A percentile compares a stretch with the other conserved stretches of the same genome.
Evolutionary conservation across 1,140 invertebrate genomes (phyloP).

Genomic region (Nylanderia fulva): DNA sequence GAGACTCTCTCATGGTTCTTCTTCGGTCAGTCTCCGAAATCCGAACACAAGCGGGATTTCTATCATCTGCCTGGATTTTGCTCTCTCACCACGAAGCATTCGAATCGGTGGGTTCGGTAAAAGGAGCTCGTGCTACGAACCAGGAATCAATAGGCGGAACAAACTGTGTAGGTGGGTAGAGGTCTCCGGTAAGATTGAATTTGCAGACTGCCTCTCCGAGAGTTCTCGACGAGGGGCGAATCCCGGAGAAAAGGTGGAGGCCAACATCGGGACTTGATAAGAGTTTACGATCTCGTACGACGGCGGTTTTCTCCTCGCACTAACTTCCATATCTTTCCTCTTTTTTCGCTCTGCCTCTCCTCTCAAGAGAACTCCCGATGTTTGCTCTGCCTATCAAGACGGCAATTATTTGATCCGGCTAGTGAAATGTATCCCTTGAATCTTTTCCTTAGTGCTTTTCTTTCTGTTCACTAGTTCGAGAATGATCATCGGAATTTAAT

Average conservation of each 20-base stretch:
- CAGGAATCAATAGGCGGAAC: conserved; percentile 77
- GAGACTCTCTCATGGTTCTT: neutral
- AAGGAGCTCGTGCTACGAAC: conserved; percentile 56
- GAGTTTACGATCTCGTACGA: conserved; percentile 55
- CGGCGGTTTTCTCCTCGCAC: conserved; percentile 18
- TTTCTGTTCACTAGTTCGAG: conserved; percentile 12
- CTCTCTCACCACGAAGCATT: conserved; percentile 44
- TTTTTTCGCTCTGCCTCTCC: neutral
- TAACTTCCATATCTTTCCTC: neutral
- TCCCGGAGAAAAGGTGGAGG: conserved; percentile 38
- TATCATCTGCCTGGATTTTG: conserved; percentile 12
- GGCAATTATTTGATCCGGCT: conserved; percentile 77
- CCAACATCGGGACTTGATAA: conserved; percentile 53
- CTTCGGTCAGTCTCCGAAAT: conserved; percentile 65
- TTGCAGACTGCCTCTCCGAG: conserved; percentile 69
- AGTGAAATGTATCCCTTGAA: conserved; percentile 43
- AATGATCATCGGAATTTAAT: conserved; percentile 31
- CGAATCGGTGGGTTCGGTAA: conserved; percentile 47
- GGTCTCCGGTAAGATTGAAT: conserved; percentile 75
- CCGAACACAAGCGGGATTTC: conserved; percentile 53
- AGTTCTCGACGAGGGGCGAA: conserved; percentile 48
- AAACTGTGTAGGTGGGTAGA: conserved; percentile 74
- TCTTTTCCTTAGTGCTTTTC: neutral
- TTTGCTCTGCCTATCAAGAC: conserved; percentile 74
- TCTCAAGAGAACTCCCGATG: conserved; percentile 35